These are phyloP conservation scores for Oxygymnocypris stewartii DNA, from an alignment of 2,113 vertebrate genomes.

Conservation along the genomic window DNA sequence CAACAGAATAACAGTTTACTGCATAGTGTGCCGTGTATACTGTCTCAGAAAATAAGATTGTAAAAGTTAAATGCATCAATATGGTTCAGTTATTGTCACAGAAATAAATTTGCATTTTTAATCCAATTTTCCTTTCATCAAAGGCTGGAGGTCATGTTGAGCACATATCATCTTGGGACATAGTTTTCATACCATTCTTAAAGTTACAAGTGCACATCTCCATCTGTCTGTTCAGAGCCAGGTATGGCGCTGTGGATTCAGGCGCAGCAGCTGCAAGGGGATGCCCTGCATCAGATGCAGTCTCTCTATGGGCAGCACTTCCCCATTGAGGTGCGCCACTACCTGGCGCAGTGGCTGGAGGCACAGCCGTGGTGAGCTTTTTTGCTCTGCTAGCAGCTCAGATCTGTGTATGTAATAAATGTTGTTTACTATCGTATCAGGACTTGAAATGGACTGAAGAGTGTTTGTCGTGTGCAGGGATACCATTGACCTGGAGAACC, in stretches of 20 bases:
- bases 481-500: constrained; percentile 88
- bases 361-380: constrained; percentile 83
- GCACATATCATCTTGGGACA: neutral
- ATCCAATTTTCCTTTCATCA: too few relatives aligned
- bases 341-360: constrained; percentile 92
- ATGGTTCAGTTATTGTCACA: too few relatives aligned
- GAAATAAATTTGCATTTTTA: too few relatives aligned
- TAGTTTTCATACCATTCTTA: neutral
- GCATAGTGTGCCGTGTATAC: too few relatives aligned
- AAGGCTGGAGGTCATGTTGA: neutral
- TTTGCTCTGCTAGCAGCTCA: neutral
- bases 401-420: neutral
- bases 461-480: constrained; percentile 63
- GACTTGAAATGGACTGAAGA: neutral
- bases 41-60: too few relatives aligned
- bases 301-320: constrained; percentile 92
- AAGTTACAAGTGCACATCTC: neutral
- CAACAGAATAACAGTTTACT: too few relatives aligned
- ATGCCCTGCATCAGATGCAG: constrained; percentile 93
- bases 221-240: constrained; percentile 9
- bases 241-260: constrained; percentile 94
- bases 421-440: neutral
- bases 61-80: too few relatives aligned
- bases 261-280: constrained; percentile 92
- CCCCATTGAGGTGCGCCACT: constrained; percentile 93